These are phyloP conservation scores for Meliscaeva auricollis DNA, from an alignment of 2,888 invertebrate genomes.

Conservation along the genomic window DNA sequence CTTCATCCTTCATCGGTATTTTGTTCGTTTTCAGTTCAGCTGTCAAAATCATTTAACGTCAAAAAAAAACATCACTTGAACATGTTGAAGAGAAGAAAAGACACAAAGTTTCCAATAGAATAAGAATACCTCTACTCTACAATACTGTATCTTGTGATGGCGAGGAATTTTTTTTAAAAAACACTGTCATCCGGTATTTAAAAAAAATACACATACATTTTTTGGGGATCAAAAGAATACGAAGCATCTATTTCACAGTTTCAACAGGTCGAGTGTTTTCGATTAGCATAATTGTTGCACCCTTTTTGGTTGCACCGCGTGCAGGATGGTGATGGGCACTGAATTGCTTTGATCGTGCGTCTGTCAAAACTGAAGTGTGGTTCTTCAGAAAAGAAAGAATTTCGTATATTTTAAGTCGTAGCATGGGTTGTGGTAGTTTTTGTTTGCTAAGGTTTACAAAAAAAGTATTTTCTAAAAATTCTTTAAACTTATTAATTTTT, in stretches of 20 bases:
- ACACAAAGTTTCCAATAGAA: constrained; percentile 27
- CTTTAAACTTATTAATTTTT: no score
- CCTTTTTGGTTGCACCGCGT: constrained; percentile 47
- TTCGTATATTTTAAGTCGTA: constrained; percentile 6
- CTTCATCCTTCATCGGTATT: constrained; percentile 54
- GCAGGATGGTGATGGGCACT: no score
- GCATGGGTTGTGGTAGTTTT: background rate
- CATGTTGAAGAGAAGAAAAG: constrained; percentile 39
- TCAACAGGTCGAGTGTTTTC: constrained; percentile 71
- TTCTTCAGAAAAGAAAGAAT: constrained; percentile 13
- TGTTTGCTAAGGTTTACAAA: no score
- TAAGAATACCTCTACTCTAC: no score
- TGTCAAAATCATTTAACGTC: constrained; percentile 73
- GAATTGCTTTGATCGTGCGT: constrained; percentile 58
- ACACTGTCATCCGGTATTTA: constrained; percentile 60
- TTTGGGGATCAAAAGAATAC: constrained; percentile 68
- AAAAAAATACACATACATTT: constrained; percentile 16
- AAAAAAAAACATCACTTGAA: constrained; percentile 64
- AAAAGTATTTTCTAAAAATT: no score
- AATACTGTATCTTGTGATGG: background rate
- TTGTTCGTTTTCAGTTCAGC: constrained; percentile 48
- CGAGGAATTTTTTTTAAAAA: background rate
- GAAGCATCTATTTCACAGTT: constrained; percentile 48
- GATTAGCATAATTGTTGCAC: constrained; percentile 70
- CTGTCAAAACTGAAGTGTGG: constrained; percentile 64